phyloP scores from a whole-genome alignment of 2,888 invertebrate species.

The Cynaeus angustus region DNA sequence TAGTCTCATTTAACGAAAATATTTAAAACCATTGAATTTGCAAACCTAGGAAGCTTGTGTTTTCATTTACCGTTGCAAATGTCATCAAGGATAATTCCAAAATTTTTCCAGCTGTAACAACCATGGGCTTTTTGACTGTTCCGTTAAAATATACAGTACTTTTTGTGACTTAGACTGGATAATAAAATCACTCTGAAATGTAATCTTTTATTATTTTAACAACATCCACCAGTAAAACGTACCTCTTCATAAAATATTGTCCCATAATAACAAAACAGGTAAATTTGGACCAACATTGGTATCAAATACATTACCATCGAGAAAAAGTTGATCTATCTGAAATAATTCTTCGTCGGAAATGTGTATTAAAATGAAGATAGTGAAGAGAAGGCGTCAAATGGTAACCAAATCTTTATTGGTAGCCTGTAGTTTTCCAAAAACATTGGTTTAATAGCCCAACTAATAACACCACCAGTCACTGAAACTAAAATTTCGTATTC shows the following conservation, averaged over 20 bases:
- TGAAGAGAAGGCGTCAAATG: background rate
- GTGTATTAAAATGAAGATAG: too few species aligned
- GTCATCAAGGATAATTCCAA: slow-evolving; percentile 73
- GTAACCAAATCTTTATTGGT: slow-evolving; percentile 29
- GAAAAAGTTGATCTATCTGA: slow-evolving; percentile 18
- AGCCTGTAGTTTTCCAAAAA: slow-evolving; percentile 7
- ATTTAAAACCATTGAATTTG: too few species aligned
- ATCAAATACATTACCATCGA: slow-evolving; percentile 11
- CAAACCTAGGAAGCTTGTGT: too few species aligned
- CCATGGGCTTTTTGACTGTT: slow-evolving; percentile 72
- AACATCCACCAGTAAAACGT: background rate
- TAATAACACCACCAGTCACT: background rate
- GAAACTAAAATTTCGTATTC: slow-evolving; percentile 11
- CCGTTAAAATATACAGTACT: slow-evolving; percentile 70
- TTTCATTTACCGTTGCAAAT: slow-evolving; percentile 70
- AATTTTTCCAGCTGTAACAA: slow-evolving; percentile 71
- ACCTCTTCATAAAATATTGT: slow-evolving; percentile 25
- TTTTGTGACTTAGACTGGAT: slow-evolving; percentile 68
- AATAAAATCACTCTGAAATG: slow-evolving; percentile 70
- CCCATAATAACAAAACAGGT: slow-evolving; percentile 34
- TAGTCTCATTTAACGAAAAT: too few species aligned
- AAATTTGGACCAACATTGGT: slow-evolving; percentile 23
- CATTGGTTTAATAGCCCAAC: slow-evolving; percentile 16
- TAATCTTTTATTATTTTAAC: background rate
- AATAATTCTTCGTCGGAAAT: too few species aligned